phyloP scores from a whole-genome alignment of 23 tunicate genomes.

The Aplidium turbinatum region DNA sequence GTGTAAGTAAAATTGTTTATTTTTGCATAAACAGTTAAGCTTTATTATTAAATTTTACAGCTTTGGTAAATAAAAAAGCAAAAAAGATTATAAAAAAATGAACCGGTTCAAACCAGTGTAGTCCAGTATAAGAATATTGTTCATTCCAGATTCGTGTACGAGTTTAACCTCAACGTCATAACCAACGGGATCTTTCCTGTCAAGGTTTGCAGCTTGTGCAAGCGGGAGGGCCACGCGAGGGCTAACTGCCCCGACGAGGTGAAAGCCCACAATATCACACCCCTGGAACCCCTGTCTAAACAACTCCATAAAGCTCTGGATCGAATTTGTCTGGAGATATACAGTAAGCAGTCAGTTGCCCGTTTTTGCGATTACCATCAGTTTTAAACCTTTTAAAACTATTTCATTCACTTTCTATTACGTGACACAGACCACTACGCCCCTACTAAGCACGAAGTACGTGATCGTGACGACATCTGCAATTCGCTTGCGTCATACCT shows the following conservation, averaged over 20 bases:
- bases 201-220: slow-evolving; percentile 72
- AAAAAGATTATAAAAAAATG: too few relatives aligned
- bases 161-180: slow-evolving; percentile 37
- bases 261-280: slow-evolving; percentile 14
- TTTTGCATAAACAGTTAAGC: too few relatives aligned
- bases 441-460: slow-evolving; percentile 35
- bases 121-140: too few relatives aligned
- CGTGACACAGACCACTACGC: slow-evolving; percentile 38
- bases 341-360: slow-evolving; percentile 30
- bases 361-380: neutral
- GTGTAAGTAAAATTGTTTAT: too few relatives aligned
- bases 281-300: slow-evolving; percentile 54
- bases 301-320: slow-evolving; percentile 29
- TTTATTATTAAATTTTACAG: too few relatives aligned
- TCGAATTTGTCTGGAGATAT: slow-evolving; percentile 35
- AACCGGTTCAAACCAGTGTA: too few relatives aligned
- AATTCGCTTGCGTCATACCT: slow-evolving; percentile 24
- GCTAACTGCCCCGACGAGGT: slow-evolving; percentile 82
- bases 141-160: slow-evolving; percentile 32
- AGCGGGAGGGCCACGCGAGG: slow-evolving; percentile 82
- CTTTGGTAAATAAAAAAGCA: too few relatives aligned
- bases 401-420: neutral
- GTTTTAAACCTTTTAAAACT: neutral
- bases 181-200: slow-evolving; percentile 71
- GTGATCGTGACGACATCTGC: slow-evolving; percentile 54